Evolutionary conservation across 2,888 invertebrate genomes (phyloP).

Genomic region (Nomada hirtipes): DNA sequence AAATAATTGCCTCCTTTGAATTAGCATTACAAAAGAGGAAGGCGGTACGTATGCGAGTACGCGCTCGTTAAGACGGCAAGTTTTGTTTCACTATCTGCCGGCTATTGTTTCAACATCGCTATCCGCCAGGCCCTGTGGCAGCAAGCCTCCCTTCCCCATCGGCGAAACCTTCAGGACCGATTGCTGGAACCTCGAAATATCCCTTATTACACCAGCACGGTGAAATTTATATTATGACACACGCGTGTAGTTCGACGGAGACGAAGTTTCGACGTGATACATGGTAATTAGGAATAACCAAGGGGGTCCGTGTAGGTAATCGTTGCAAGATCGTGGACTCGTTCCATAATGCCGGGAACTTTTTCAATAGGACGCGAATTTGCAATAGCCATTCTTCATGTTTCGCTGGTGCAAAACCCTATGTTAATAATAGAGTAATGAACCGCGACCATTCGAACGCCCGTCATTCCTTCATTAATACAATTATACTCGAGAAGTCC

Average conservation of each 20-base stretch:
- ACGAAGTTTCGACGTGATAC: neutral
- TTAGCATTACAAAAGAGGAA: slow-evolving; percentile 80
- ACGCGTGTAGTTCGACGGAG: neutral
- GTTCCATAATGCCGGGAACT: slow-evolving; percentile 20
- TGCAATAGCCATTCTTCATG: slow-evolving; percentile 8
- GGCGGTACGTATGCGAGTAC: slow-evolving; percentile 66
- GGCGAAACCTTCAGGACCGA: slow-evolving; percentile 41
- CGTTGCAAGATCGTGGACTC: slow-evolving; percentile 27
- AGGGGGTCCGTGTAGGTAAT: slow-evolving; percentile 9
- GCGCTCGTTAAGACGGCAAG: slow-evolving; percentile 67
- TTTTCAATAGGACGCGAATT: slow-evolving; percentile 3
- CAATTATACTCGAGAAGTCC: too few relatives aligned
- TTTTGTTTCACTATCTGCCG: slow-evolving; percentile 65
- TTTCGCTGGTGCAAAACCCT: neutral
- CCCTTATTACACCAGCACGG: slow-evolving; percentile 22
- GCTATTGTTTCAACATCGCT: slow-evolving; percentile 70
- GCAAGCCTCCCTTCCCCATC: slow-evolving; percentile 46
- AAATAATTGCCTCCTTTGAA: slow-evolving; percentile 76
- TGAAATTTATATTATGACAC: neutral
- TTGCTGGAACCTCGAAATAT: slow-evolving; percentile 54
- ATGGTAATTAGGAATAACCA: neutral
- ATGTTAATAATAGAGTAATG: slow-evolving; percentile 2
- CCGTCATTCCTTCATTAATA: neutral
- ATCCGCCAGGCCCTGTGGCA: slow-evolving; percentile 55
- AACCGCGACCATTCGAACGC: neutral